Base-by-base conservation (phyloP, 2,113 vertebrate species). In the Equus przewalskii region DNA sequence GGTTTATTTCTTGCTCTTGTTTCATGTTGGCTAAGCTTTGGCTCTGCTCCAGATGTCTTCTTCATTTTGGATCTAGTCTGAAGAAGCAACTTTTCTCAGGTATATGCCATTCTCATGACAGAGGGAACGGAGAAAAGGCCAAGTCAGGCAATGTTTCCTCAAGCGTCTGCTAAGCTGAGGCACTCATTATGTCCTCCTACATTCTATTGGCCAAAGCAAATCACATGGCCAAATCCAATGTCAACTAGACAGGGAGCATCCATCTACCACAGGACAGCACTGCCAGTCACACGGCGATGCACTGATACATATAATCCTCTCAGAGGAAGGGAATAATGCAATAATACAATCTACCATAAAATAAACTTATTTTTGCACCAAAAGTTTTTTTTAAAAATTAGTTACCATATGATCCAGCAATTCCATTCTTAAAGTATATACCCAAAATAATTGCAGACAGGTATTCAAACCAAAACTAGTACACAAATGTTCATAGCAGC, bases 281-380 rank as follows among this genome's bases (percentile, higher is more conserved):
- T 13, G 41, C 1, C 28, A 16, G 49, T 51, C 30, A 36, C 9
- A 19, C 0, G 19, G 49, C 28, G 33, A 75, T 10, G 6, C 16
- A 14, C 1, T 21, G 1, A 6, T 26, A 19, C 3, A 4, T 0
- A 6, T 4, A 56, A 46, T 67, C 28, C 8, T 78, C 30, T 26
- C 9, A 41, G 19, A 75, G 56, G 64, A 92, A 24, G 18, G 8
- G 22, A 44, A 41, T 0, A 65, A 28, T 26, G 10, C 12, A 51
- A 10, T 54, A 5, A 41, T 24, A 5, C n/a, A 36, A 56, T 36
- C 30, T 65, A 60, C 5, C 28, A 10, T 3, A 46, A 83, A 83
- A 76, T n/a, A 67, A 14, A 82, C 6, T 36, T 11, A 54, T 14
- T 70, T 96, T 70, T 65, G 7, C 3, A 70, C 0, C 54, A 75